Percentiles rank a stretch among this genome's conserved stretches.
Conservation (phyloP, 2,797 vertebrate species). For the Ibycter americanus region DNA sequence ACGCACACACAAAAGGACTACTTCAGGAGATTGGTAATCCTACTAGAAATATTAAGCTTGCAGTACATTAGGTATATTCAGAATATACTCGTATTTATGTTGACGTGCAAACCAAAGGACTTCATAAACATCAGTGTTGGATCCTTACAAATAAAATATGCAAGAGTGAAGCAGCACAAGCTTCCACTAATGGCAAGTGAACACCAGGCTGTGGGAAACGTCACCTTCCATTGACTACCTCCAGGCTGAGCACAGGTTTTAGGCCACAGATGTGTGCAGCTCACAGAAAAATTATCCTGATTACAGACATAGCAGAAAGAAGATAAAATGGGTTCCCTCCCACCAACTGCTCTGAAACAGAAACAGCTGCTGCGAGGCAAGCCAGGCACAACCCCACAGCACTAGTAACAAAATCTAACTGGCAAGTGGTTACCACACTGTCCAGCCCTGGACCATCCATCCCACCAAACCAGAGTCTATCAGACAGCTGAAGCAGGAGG, state of each 20-base stretch:
- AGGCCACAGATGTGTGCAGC: background rate
- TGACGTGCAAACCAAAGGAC: background rate
- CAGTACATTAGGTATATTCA: background rate
- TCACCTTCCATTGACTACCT: background rate
- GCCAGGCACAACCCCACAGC: accelerated
- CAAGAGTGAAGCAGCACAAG: background rate
- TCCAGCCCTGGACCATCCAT: background rate
- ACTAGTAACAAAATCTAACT: background rate
- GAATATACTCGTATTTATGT: background rate
- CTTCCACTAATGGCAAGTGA: background rate
- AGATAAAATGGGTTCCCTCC: background rate
- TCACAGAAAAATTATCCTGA: background rate
- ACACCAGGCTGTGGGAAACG: accelerated
- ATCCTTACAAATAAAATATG: background rate
- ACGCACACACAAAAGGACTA: background rate
- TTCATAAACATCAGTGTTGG: background rate
- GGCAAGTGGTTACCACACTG: background rate
- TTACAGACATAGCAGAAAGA: background rate
- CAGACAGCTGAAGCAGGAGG: background rate
- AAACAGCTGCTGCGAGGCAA: background rate
- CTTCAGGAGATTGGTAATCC: background rate
- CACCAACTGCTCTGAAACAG: background rate
- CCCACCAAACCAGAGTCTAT: background rate
- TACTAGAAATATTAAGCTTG: background rate
- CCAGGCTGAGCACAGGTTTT: background rate